A percentile compares a stretch with the other conserved stretches of the same genome.
phyloP scores from a whole-genome alignment of 1,140 invertebrate genomes.

The Trichoplusia ni region DNA sequence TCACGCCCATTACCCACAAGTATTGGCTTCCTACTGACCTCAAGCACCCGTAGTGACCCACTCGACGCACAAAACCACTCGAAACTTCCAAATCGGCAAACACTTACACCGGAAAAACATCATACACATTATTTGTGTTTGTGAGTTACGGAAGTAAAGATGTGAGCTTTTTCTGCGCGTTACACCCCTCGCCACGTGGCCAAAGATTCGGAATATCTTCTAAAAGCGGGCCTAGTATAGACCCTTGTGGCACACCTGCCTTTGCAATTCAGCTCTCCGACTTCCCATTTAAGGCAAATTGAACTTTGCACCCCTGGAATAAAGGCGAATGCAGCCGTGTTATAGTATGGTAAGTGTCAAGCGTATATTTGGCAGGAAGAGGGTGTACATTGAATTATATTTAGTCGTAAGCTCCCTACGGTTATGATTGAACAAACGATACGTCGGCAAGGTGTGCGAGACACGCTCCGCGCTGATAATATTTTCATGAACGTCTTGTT shows the following conservation, averaged over 20 bases:
- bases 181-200: constrained; percentile 69
- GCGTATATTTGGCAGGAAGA: constrained; percentile 76
- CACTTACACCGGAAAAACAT: constrained; percentile 76
- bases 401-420: constrained; percentile 71
- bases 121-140: constrained; percentile 77
- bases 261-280: not conserved
- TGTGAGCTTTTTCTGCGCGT: constrained; percentile 71
- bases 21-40: constrained; percentile 29
- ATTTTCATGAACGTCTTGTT: constrained; percentile 26
- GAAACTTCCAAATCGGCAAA: constrained; percentile 44
- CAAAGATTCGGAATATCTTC: constrained; percentile 69
- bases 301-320: constrained; percentile 40
- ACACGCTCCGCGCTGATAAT: constrained; percentile 41
- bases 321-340: constrained; percentile 29
- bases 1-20: constrained; percentile 5
- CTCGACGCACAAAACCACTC: constrained; percentile 34
- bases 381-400: constrained; percentile 78
- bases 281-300: constrained; percentile 32
- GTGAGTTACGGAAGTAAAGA: constrained; percentile 76
- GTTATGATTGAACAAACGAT: constrained; percentile 73
- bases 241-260: constrained; percentile 75
- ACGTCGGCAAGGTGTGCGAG: constrained; percentile 68
- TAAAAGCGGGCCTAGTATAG: constrained; percentile 65
- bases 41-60: constrained; percentile 34
- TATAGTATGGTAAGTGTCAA: constrained; percentile 45